A percentile compares a stretch with the other conserved stretches of the same genome.
Evolutionary conservation across 2,113 vertebrate genomes (phyloP).

Genomic region (Electrona antarctica): DNA sequence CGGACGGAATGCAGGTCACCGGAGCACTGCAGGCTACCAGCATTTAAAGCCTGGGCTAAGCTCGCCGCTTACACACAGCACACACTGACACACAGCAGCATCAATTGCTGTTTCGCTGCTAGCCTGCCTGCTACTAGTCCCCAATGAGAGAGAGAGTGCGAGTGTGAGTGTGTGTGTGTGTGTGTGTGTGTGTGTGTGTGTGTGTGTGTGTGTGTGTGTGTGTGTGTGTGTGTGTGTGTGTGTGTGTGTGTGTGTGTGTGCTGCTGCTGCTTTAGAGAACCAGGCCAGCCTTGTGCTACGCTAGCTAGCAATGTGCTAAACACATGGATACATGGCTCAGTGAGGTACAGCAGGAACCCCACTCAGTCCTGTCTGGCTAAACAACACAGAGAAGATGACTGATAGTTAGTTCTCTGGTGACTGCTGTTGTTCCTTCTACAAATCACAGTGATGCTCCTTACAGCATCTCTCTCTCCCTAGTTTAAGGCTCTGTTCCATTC

Average conservation of each 20-base stretch:
- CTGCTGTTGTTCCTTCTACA: too few species aligned
- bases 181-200: too few species aligned
- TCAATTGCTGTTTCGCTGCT: constrained; percentile 29
- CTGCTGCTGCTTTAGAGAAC: too few species aligned
- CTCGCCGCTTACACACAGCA: constrained; percentile 18
- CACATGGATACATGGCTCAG: background rate
- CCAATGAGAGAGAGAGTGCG: too few species aligned
- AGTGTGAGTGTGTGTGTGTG: too few species aligned
- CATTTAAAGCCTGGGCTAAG: constrained; percentile 49
- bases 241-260: too few species aligned
- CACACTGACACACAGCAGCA: too few species aligned
- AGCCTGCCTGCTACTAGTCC: background rate
- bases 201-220: too few species aligned
- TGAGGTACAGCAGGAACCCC: background rate
- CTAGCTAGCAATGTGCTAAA: too few species aligned
- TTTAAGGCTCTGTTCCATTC: too few species aligned
- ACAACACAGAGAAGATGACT: constrained; percentile 11
- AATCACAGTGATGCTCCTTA: background rate
- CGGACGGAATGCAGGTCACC: constrained; percentile 59
- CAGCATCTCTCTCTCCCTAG: background rate
- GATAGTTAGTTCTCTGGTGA: background rate
- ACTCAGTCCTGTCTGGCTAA: background rate
- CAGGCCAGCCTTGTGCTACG: too few species aligned
- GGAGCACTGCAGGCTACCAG: constrained; percentile 46
- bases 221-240: too few species aligned